Conservation (phyloP, 1,140 invertebrate species). For the Phenacoccus solenopsis region DNA sequence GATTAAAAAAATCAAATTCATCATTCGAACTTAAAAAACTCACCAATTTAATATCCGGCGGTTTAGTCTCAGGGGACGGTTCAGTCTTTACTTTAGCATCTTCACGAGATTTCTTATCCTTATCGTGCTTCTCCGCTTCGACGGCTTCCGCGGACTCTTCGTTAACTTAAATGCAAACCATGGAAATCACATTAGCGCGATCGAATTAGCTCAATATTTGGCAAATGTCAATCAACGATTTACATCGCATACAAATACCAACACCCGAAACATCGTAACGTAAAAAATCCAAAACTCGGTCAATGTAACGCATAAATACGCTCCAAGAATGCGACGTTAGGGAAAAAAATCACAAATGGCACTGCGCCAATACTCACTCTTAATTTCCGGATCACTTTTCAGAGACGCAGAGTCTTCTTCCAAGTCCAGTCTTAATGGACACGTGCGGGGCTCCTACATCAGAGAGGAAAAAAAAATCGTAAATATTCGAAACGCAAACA, state of each 20-base stretch:
- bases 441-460: constrained; percentile 74
- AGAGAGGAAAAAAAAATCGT: constrained; percentile 25
- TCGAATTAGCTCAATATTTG: background rate
- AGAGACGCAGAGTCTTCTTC: constrained; percentile 74
- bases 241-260: too few relatives aligned
- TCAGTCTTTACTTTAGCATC: constrained; percentile 25
- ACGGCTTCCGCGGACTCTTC: constrained; percentile 32
- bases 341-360: background rate
- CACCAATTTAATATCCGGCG: background rate
- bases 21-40: background rate
- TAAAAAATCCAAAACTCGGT: too few relatives aligned
- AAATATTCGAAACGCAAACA: background rate
- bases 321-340: too few relatives aligned
- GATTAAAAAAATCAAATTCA: background rate
- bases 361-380: constrained; percentile 40
- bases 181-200: constrained; percentile 9
- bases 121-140: constrained; percentile 33
- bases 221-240: background rate
- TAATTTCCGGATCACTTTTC: constrained; percentile 61
- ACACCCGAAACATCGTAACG: too few relatives aligned
- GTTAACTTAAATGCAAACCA: constrained; percentile 26
- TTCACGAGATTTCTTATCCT: constrained; percentile 29
- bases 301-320: too few relatives aligned
- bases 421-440: constrained; percentile 47
- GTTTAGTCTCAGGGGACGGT: constrained; percentile 8